These are phyloP conservation scores for Heteronetta atricapilla DNA, from an alignment of 2,113 vertebrate genomes.

Conservation along the genomic window DNA sequence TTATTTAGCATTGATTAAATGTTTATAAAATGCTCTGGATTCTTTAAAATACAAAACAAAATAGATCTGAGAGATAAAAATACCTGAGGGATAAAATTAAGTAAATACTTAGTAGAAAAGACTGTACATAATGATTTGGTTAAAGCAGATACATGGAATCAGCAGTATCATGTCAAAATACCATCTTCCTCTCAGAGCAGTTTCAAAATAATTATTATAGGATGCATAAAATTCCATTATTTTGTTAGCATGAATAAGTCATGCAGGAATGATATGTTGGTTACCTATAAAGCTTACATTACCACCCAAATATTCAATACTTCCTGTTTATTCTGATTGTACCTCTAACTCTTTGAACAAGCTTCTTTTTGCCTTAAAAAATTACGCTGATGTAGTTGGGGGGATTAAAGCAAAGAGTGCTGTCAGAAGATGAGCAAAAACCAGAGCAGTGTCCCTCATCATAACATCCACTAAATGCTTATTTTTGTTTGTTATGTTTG, in stretches of 20 bases:
- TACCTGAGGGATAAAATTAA: neutral
- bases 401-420: neutral
- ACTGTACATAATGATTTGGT: neutral
- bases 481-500: neutral
- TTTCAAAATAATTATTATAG: neutral
- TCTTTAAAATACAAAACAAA: neutral
- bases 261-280: rapidly evolving
- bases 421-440: neutral
- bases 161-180: neutral
- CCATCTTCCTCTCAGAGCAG: neutral
- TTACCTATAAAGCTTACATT: neutral
- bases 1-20: neutral
- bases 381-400: rapidly evolving
- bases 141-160: neutral
- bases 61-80: neutral
- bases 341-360: neutral
- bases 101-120: neutral
- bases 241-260: neutral
- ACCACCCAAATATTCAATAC: neutral
- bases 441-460: neutral
- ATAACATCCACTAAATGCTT: neutral
- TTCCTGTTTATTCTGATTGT: neutral
- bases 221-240: neutral
- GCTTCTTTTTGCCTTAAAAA: neutral
- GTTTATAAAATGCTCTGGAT: neutral